phyloP scores from a whole-genome alignment of 2,797 vertebrate genomes.

The Eidolon dupreanum region DNA sequence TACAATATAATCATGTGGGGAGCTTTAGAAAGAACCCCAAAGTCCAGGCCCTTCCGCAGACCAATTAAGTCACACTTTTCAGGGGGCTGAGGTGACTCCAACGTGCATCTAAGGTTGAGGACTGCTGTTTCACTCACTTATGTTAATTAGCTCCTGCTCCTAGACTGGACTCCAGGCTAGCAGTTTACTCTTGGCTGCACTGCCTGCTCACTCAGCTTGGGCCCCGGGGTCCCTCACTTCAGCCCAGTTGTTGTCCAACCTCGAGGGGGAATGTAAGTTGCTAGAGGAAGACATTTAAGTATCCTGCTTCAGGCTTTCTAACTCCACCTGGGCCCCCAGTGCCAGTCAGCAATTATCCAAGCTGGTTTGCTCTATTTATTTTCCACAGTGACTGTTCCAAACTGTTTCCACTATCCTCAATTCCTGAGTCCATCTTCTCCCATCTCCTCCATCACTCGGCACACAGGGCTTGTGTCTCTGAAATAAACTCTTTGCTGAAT shows the following conservation, averaged over 20 bases:
- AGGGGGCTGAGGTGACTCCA: background rate
- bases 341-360: background rate
- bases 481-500: background rate
- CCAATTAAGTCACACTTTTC: background rate
- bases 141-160: background rate
- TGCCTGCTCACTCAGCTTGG: background rate
- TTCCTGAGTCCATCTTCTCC: background rate
- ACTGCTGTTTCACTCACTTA: background rate
- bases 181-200: background rate
- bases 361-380: background rate
- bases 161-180: background rate
- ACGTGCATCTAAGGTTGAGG: background rate
- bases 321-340: background rate
- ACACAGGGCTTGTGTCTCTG: background rate
- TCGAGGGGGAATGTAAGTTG: background rate
- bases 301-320: background rate
- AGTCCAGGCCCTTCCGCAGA: background rate
- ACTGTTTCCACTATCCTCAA: background rate
- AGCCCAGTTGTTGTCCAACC: background rate
- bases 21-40: background rate
- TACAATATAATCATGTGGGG: background rate
- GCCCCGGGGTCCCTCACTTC: background rate
- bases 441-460: background rate
- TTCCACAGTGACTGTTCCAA: background rate
- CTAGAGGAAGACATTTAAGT: background rate